Conservation (phyloP, 2,113 vertebrate species). For the Tyrannus savana region DNA sequence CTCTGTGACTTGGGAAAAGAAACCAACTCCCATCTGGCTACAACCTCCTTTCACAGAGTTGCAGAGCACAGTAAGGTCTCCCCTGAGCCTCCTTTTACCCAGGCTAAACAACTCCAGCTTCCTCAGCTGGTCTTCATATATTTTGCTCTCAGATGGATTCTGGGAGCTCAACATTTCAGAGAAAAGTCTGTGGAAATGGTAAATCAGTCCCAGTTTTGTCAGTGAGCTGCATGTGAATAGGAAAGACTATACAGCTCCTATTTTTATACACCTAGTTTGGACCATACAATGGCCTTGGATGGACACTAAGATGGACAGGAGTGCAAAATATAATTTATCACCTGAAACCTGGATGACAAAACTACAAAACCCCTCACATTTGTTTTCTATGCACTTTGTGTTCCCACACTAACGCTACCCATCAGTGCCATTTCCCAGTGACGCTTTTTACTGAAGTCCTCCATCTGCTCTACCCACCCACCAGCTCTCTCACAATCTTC, state of each 20-base stretch:
- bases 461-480: background rate
- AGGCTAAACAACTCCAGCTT: background rate
- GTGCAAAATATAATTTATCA: background rate
- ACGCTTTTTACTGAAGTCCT: background rate
- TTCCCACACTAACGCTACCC: background rate
- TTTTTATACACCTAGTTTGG: background rate
- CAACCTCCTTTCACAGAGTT: background rate
- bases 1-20: background rate
- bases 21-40: accelerated
- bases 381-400: background rate
- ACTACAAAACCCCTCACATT: background rate
- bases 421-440: background rate
- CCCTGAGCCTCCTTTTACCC: background rate
- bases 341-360: background rate
- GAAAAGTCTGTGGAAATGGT: background rate
- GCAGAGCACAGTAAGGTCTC: background rate
- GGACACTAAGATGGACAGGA: background rate
- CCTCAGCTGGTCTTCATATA: background rate
- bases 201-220: background rate
- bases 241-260: background rate
- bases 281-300: background rate
- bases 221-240: background rate
- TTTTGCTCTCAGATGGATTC: background rate
- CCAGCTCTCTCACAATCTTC: background rate
- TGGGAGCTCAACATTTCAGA: background rate